Base-by-base conservation (phyloP, 92 coral and sea anemone genomes). In the Plumapathes pennacea region DNA sequence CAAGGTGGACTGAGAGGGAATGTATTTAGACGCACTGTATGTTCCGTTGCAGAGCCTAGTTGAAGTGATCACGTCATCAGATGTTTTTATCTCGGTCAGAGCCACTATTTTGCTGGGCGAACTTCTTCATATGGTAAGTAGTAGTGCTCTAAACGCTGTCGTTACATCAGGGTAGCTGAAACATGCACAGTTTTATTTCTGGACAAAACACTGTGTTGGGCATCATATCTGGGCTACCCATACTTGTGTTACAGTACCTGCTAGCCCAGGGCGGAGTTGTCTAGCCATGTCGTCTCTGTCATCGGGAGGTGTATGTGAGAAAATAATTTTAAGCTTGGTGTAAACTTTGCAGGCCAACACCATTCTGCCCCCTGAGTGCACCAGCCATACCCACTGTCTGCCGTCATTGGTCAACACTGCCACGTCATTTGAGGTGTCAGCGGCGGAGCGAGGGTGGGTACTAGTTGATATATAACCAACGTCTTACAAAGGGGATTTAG, bases 1-100 rank as follows among this genome's bases (percentile, higher is more conserved):
- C n/a, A n/a, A n/a, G n/a, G n/a, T n/a, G n/a, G n/a, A n/a, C n/a
- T n/a, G n/a, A n/a, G n/a, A n/a, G n/a, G n/a, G n/a, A n/a, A n/a
- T n/a, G n/a, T n/a, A 5, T 59, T 14, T n/a, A 31, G 61, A 3
- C 25, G 26, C 32, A 26, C 6, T 12, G 24, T n/a, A 45, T 41
- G 11, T 29, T n/a, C 25, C 25, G 6, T 23, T 36, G 15, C 69
- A 92, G 98, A 86, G 98, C 69, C 82, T 92, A 59, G 98, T 92
- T 4, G 96, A 92, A 60, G 98, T 92, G 24, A 92, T 92, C 13
- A 92, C 98, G 25, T 88, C 98, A 4, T 92, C 96, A 11, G 96
- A 92, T 50, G 82, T 85, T 54, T 88, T 83, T 47, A 85, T 92
- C 44, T 88, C 98, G 25, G 96, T 92, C 27, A 72, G 94, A 69